Evolutionary conservation across 1,140 invertebrate genomes (phyloP), one percentile per base, ranked within the genome.

Genomic region (Holotrichia oblita): DNA sequence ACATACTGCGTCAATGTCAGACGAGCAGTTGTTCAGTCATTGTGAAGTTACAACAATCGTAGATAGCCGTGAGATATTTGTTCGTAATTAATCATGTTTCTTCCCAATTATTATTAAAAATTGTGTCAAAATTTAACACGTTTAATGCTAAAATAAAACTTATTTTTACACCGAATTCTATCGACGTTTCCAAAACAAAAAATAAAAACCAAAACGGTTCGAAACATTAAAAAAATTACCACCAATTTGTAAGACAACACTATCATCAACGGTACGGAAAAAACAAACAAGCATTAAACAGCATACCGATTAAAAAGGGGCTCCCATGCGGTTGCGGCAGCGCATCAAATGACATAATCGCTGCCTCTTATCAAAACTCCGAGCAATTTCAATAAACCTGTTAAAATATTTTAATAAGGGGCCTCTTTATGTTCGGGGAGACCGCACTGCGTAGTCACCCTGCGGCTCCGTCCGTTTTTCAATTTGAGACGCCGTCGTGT

Each of bases 321-420:
- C 48, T 55, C 12, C 48, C 14, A 17, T 55, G 27, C 27, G 2
- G 27, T 4, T 34, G 1, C 27, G 27, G 27, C 27, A 1, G 27
- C 1, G 27, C 27, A 34, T 4, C 27, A 55, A 55, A 55, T 17
- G 48, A 55, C 48, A 55, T 55, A 55, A 55, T 55, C 48, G 48
- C 17, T 55, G 6, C 48, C 6, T 17, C 48, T 55, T 55, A 55
- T 55, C 48, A 55, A 55, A 55, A 14, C 17, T n/a, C 48, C 48
- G 48, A 55, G 48, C 48, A 55, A 55, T 55, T 55, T 55, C 48
- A 55, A 55, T 55, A 55, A 55, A 55, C 48, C 48, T 55, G 48
- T 55, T 55, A 55, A 55, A 55, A 55, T 55, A 55, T 55, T 55
- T 55, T 55, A 55, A 55, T 55, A 55, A 55, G 48, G 14, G 12